A percentile compares a stretch with the other conserved stretches of the same genome.
These are phyloP conservation scores for Drepana falcataria DNA, from an alignment of 2,888 invertebrate genomes.

Conservation along the genomic window DNA sequence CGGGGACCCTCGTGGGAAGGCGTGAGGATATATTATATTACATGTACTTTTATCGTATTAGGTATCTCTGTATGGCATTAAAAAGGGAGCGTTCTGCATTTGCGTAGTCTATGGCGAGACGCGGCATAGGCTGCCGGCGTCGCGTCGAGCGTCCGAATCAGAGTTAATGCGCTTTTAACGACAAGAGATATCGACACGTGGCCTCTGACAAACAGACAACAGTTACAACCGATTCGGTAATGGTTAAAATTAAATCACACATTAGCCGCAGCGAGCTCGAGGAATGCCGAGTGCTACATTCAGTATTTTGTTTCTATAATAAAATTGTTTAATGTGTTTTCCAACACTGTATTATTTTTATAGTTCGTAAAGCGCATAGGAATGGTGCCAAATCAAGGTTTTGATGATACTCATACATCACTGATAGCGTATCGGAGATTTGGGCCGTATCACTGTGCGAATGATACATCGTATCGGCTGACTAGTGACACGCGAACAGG, in stretches of 20 bases:
- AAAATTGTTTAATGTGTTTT: neutral
- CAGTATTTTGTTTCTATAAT: neutral
- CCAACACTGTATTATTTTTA: neutral
- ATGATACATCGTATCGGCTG: neutral
- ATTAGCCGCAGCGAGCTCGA: conserved; percentile 1
- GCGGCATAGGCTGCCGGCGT: conserved; percentile 6
- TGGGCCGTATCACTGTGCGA: neutral
- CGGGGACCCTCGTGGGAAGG: no score
- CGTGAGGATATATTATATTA: no score
- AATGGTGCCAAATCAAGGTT: neutral
- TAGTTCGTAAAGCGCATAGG: neutral
- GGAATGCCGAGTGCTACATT: neutral
- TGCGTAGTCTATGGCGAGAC: conserved; percentile 5
- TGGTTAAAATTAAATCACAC: conserved; percentile 29
- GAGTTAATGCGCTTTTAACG: conserved; percentile 60
- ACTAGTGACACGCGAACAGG: neutral
- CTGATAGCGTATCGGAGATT: neutral
- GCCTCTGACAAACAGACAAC: conserved; percentile 15
- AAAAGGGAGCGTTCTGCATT: neutral
- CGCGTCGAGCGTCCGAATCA: conserved; percentile 24
- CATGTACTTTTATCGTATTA: no score
- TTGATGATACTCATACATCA: neutral
- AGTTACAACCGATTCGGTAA: conserved; percentile 15
- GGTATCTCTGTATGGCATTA: neutral
- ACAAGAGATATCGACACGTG: conserved; percentile 44